Conservation (phyloP, 2,113 vertebrate species). For the Rhinolophus ferrumequinum region DNA sequence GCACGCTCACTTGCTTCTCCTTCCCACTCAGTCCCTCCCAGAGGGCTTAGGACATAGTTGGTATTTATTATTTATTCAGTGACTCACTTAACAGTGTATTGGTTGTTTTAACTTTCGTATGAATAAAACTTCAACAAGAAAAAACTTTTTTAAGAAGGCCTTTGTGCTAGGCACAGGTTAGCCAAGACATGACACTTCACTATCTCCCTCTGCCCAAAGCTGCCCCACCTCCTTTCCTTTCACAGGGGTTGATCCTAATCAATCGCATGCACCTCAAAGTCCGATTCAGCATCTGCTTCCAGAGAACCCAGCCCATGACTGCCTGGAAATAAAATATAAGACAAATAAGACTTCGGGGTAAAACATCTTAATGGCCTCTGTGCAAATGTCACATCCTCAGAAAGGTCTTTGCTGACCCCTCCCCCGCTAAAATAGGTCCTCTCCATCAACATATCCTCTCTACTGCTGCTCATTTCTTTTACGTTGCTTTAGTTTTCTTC, state of each 20-base stretch:
- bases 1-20: not conserved
- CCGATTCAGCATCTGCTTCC: not conserved
- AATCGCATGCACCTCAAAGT: not conserved
- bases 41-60: not conserved
- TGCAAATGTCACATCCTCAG: not conserved
- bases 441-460: not conserved
- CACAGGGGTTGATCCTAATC: not conserved
- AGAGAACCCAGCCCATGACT: not conserved
- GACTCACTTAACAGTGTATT: conserved; percentile 1
- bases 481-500: not conserved
- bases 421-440: not conserved
- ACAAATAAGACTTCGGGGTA: not conserved
- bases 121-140: not conserved
- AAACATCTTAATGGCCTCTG: not conserved
- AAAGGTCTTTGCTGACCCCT: not conserved
- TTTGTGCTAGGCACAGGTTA: not conserved
- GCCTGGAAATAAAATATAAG: not conserved
- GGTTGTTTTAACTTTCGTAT: conserved; percentile 23
- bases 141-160: not conserved
- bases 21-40: not conserved
- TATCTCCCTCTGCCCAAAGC: not conserved
- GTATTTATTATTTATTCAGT: conserved; percentile 33
- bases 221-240: not conserved
- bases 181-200: not conserved
- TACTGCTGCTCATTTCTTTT: not conserved